Evolutionary conservation across 2,113 vertebrate genomes (phyloP).

Genomic region (human): DNA sequence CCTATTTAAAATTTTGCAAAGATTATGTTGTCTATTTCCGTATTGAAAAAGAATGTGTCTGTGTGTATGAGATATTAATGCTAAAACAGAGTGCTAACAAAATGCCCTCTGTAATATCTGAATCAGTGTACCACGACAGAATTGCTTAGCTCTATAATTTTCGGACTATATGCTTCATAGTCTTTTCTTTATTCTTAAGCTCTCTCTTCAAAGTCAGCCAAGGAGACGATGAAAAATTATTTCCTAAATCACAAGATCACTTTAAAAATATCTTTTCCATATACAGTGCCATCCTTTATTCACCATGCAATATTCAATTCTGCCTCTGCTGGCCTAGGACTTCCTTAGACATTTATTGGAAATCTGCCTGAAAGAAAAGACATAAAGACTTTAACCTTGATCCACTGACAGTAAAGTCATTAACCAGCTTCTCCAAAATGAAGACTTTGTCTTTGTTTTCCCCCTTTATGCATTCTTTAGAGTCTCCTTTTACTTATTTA

Average conservation of each 20-base stretch:
- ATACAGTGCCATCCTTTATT: background rate
- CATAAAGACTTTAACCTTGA: constrained; percentile 20
- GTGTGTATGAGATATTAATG: background rate
- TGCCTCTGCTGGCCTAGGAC: background rate
- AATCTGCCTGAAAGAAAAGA: background rate
- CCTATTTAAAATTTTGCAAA: constrained; percentile 58
- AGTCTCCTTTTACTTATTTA: background rate
- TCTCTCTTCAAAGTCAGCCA: constrained; percentile 63
- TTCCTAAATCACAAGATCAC: constrained; percentile 58
- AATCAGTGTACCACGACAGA: constrained; percentile 53
- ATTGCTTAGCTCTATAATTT: constrained; percentile 36
- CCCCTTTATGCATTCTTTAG: background rate
- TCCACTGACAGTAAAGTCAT: background rate
- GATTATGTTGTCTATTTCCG: constrained; percentile 9
- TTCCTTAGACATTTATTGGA: constrained; percentile 29
- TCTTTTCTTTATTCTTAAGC: constrained; percentile 52
- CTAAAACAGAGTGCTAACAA: constrained; percentile 20
- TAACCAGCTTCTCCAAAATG: background rate
- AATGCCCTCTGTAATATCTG: background rate
- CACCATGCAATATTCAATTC: background rate
- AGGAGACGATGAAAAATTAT: constrained; percentile 61
- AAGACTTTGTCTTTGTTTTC: background rate
- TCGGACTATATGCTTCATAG: background rate
- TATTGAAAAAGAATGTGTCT: constrained; percentile 33
- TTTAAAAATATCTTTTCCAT: constrained; percentile 59